Conservation (phyloP, 1,140 invertebrate species). For the Lutraria rhynchaena region DNA sequence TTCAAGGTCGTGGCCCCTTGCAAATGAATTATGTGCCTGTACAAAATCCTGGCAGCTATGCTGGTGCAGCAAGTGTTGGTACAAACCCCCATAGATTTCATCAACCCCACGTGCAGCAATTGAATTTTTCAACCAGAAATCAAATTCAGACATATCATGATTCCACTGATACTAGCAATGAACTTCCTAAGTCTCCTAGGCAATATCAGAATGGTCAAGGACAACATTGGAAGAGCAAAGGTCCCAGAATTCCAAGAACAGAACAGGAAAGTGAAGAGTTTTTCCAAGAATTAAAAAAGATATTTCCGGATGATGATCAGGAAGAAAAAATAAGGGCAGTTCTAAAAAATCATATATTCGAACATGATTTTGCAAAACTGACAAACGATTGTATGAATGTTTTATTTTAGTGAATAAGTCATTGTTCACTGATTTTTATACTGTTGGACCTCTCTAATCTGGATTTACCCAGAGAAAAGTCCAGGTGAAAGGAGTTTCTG, state of each 20-base stretch:
- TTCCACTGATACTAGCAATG: neutral
- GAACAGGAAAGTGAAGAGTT: constrained; percentile 35
- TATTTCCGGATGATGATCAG: constrained; percentile 50
- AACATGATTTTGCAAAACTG: constrained; percentile 43
- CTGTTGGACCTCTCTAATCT: no score
- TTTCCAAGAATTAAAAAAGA: constrained; percentile 29
- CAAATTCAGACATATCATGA: constrained; percentile 3
- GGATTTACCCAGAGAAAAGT: no score
- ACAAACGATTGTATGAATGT: constrained; percentile 45
- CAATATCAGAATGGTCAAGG: neutral
- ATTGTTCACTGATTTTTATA: no score
- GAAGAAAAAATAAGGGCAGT: constrained; percentile 37
- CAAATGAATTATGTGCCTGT: neutral
- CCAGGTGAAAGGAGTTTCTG: no score
- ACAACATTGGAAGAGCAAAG: constrained; percentile 19
- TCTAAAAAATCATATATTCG: constrained; percentile 27
- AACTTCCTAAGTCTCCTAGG: neutral
- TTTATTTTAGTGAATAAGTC: constrained; percentile 31
- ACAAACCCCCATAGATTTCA: neutral
- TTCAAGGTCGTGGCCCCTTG: neutral
- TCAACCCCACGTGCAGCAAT: neutral
- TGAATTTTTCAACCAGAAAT: neutral
- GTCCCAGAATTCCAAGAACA: constrained; percentile 11
- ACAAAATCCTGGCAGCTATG: neutral
- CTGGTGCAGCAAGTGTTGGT: neutral